phyloP scores from a whole-genome alignment of 1,140 invertebrate species.

The Adoxophyes honmai region DNA sequence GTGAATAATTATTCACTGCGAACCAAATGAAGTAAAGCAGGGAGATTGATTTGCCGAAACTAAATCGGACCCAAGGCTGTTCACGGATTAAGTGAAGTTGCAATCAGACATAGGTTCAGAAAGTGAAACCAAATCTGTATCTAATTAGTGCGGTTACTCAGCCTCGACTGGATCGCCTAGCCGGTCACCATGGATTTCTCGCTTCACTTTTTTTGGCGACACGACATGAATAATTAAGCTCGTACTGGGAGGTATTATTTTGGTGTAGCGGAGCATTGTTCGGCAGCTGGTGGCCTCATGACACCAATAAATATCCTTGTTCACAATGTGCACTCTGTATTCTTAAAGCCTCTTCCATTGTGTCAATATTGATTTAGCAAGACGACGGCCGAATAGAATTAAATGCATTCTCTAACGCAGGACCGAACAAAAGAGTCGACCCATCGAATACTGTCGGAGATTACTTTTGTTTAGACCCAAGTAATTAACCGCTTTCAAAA shows the following conservation, averaged over 20 bases:
- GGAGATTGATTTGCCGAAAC: slow-evolving; percentile 16
- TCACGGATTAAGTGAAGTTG: slow-evolving; percentile 38
- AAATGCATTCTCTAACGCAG: slow-evolving; percentile 14
- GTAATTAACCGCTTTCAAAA: slow-evolving; percentile 33
- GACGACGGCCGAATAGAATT: slow-evolving; percentile 21
- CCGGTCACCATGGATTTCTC: slow-evolving; percentile 47
- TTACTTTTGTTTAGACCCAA: slow-evolving; percentile 16
- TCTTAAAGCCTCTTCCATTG: slow-evolving; percentile 26
- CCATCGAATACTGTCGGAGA: slow-evolving; percentile 2
- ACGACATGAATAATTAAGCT: slow-evolving; percentile 61
- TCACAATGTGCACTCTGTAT: slow-evolving; percentile 19
- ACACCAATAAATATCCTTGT: slow-evolving; percentile 49
- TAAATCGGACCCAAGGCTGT: slow-evolving; percentile 40
- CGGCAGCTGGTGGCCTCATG: slow-evolving; percentile 47
- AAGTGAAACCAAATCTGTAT: slow-evolving; percentile 57
- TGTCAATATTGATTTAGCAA: slow-evolving; percentile 27
- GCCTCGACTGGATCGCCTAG: slow-evolving; percentile 43
- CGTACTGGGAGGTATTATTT: slow-evolving; percentile 29
- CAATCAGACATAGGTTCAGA: slow-evolving; percentile 34
- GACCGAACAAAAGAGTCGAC: slow-evolving; percentile 2
- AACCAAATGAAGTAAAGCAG: slow-evolving; percentile 16
- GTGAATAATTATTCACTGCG: slow-evolving; percentile 27
- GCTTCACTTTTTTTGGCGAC: slow-evolving; percentile 51
- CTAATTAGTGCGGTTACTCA: slow-evolving; percentile 55
- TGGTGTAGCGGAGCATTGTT: slow-evolving; percentile 48